Evolutionary conservation across 2,797 vertebrate genomes (phyloP).

Genomic region (Microctenopoma steveboyesi): DNA sequence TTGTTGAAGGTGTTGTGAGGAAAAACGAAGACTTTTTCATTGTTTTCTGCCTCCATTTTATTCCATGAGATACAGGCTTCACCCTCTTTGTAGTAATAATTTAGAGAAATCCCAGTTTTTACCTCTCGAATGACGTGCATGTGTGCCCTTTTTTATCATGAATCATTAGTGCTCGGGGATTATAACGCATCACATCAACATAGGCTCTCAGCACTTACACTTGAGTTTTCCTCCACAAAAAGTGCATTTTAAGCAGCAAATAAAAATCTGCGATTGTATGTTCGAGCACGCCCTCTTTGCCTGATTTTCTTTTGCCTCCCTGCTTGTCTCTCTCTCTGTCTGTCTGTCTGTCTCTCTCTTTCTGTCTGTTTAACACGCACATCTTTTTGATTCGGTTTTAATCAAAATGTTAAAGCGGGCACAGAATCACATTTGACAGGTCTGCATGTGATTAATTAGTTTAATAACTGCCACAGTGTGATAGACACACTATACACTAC

Average conservation of each 20-base stretch:
- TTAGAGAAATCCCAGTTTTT: conserved; percentile 72
- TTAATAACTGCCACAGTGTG: conserved; percentile 72
- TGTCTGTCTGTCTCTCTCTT: conserved; percentile 8
- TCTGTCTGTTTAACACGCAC: conserved; percentile 12
- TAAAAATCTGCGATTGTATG: conserved; percentile 50
- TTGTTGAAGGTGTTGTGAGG: conserved; percentile 27
- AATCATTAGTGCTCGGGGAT: conserved; percentile 78
- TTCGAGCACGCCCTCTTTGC: conserved; percentile 41
- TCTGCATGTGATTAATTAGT: conserved; percentile 84
- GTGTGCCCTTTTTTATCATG: conserved; percentile 66
- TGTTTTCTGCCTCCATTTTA: conserved; percentile 32
- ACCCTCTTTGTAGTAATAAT: conserved; percentile 65
- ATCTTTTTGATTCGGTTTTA: conserved; percentile 63
- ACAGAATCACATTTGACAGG: conserved; percentile 69
- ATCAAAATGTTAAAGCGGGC: conserved; percentile 76
- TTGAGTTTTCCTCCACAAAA: conserved; percentile 61
- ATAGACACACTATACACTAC: conserved; percentile 57
- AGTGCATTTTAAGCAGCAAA: conserved; percentile 73
- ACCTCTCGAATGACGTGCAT: conserved; percentile 68
- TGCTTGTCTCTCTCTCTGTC: neutral
- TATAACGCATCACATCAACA: conserved; percentile 73
- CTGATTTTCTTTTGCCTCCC: conserved; percentile 35
- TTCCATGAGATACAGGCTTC: conserved; percentile 37
- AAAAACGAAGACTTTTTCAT: conserved; percentile 16
- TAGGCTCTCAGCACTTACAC: conserved; percentile 67